Evolutionary conservation across 2,113 vertebrate genomes (phyloP), one percentile per base, ranked within the genome.

Genomic region (Callopanchax toddi): DNA sequence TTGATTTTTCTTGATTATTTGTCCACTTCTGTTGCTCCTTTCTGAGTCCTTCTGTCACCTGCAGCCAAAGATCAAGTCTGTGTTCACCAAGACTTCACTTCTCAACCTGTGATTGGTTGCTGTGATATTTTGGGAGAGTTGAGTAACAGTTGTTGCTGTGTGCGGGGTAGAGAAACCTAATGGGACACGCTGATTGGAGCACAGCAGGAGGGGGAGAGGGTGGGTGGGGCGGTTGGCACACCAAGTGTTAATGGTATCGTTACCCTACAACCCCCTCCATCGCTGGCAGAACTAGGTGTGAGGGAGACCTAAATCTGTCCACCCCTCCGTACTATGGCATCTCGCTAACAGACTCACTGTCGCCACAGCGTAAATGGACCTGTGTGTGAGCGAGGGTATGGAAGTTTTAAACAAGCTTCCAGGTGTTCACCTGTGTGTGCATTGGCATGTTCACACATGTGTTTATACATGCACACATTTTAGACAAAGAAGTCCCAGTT

Each of bases 341-440:
- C 83, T 76, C 25, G 81, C 83, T 91, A 89, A 91, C 90, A 93
- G 93, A 94, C 93, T 87, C 76, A 78, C 90, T 94, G 93, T 92
- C 91, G 92, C 93, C 92, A 88, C 84, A 82, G 85, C 89, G 92
- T 91, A 94, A 92, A 89, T 71, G 80, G 86, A 94, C 83, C 86
- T 78, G 72, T 9, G 10, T 43, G 21, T 2, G 23, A 54, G 18
- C 11, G 22, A 53, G 5, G 36, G 2, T 43, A 16, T 56, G 18
- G 5, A 3, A 50, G 53, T 60, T 56, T 68, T 51, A 25, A 23
- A 22, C 23, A 36, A 7, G 22, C 60, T 39, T 52, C 12, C 36
- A 72, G 22, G 15, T 64, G 43, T 43, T 46, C 15, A 32, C 25
- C 4, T 43, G 17, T 15, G 25, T 42, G 16, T 50, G 29, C 48